Percentiles rank a stretch among this genome's conserved stretches.
Conservation (phyloP, 1,140 invertebrate species). For the Odontomachus brunneus region DNA sequence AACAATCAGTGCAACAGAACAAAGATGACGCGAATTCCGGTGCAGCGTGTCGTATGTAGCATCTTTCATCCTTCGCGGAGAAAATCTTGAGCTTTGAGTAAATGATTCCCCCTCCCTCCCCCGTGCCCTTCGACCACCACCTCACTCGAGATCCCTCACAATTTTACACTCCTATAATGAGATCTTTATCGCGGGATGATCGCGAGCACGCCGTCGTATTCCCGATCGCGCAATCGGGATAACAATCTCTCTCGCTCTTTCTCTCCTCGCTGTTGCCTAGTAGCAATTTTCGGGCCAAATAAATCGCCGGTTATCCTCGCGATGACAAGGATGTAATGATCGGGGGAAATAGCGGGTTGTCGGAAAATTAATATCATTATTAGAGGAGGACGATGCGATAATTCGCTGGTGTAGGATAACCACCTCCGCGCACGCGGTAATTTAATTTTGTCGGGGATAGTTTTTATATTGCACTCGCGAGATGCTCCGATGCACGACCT, state of each 20-base stretch:
- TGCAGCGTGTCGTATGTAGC: neutral
- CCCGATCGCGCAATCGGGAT: slow-evolving; percentile 53
- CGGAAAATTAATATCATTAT: slow-evolving; percentile 58
- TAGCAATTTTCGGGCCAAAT: slow-evolving; percentile 56
- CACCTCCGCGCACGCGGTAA: slow-evolving; percentile 38
- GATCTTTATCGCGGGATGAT: slow-evolving; percentile 59
- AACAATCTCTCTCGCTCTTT: slow-evolving; percentile 48
- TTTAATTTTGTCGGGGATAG: slow-evolving; percentile 38
- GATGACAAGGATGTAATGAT: slow-evolving; percentile 44
- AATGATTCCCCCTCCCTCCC: slow-evolving; percentile 45
- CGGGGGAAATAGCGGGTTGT: slow-evolving; percentile 14
- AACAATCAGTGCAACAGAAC: too few relatives aligned
- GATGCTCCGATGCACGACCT: neutral
- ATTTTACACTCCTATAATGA: slow-evolving; percentile 65
- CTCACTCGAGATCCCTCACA: slow-evolving; percentile 13
- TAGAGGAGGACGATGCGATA: slow-evolving; percentile 47
- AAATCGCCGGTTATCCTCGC: slow-evolving; percentile 45
- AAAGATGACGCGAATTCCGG: neutral
- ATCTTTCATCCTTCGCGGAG: slow-evolving; percentile 35
- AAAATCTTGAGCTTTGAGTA: slow-evolving; percentile 65
- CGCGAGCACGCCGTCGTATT: slow-evolving; percentile 29
- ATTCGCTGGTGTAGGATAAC: slow-evolving; percentile 39
- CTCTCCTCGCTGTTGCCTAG: slow-evolving; percentile 29
- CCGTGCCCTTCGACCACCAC: slow-evolving; percentile 2
- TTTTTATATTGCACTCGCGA: slow-evolving; percentile 17